Evolutionary conservation across 2,113 vertebrate species (phyloP), one percentile per base, ranked within the genome.

Genomic region (Saiga tatarica): DNA sequence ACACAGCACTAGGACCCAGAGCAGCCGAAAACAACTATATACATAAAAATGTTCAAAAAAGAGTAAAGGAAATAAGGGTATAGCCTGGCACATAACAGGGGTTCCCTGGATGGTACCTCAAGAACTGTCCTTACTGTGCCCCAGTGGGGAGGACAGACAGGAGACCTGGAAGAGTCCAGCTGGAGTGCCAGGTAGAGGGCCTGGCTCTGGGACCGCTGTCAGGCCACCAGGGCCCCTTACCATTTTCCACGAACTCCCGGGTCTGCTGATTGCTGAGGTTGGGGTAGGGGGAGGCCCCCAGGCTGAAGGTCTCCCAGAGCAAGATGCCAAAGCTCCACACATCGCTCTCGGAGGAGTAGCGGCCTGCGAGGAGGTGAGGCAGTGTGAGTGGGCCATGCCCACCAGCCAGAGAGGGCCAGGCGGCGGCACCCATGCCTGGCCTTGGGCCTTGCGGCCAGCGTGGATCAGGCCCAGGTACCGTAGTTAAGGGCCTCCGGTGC

Each of bases 301-400:
- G 97, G 89, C 99, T 99, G 98, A 99, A 99, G 30, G 99, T 98
- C 98, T 99, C 99, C 99, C 99, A 99, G 30, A 99, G 98, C 84
- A 99, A 98, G 74, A 99, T 98, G 3, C 99, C 99, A 2, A 99
- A 99, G 98, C 99, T 99, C 99, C 99, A 99, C 74, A 99, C 99
- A 0, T 99, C 99, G 0, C 99, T 99, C 98, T 99, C 99, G 0
- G 99, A 99, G 96, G 99, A 99, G 98, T 99, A 99, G 53, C 99
- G 99, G 47, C 99, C 99, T 99, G 97, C 47, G 25, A 36, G 64
- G 52, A 3, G 17, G 39, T 3, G 1, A 36, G 84, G 74, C 28
- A 71, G 45, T 1, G 0, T 92, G 47, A 89, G 62, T 2, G 55
- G 17, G 45, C 82, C 47, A 0, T 0, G 5, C 7, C 26, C 36